These are phyloP conservation scores for Bujurquina vittata DNA, from an alignment of 2,113 vertebrate genomes.

Conservation along the genomic window DNA sequence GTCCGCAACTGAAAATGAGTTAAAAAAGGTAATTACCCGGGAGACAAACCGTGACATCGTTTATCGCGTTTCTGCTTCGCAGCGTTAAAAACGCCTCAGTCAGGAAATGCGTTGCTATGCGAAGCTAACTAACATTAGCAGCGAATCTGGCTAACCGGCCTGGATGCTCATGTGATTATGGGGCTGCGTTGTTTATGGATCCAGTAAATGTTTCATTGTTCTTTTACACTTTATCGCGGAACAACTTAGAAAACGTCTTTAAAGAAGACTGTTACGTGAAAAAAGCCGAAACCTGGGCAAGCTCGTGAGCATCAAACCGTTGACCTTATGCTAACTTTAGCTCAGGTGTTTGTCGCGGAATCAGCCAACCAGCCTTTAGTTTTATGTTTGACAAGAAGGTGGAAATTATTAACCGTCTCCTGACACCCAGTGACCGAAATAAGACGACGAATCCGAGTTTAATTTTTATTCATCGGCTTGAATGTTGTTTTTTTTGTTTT, in stretches of 20 bases:
- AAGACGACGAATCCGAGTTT: fast-evolving
- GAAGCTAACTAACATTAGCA: slow-evolving; percentile 28
- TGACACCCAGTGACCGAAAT: no score
- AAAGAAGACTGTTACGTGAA: no score
- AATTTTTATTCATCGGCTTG: neutral
- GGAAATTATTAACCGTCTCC: neutral
- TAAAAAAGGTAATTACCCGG: slow-evolving; percentile 87
- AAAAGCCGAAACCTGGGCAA: neutral
- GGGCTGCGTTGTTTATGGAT: neutral
- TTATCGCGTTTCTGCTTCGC: neutral
- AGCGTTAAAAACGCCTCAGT: neutral
- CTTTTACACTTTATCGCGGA: neutral
- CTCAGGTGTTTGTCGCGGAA: slow-evolving; percentile 17
- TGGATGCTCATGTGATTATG: slow-evolving; percentile 20
- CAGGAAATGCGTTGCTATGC: slow-evolving; percentile 66
- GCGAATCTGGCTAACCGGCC: slow-evolving; percentile 27
- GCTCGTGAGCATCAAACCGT: neutral
- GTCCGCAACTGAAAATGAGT: slow-evolving; percentile 89
- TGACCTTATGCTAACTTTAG: slow-evolving; percentile 63
- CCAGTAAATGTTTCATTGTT: fast-evolving
- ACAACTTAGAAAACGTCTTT: neutral
- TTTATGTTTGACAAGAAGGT: neutral
- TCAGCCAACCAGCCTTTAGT: neutral
- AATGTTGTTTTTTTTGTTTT: fast-evolving
- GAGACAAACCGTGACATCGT: neutral